A percentile compares a stretch with the other conserved stretches of the same genome.
phyloP scores from a whole-genome alignment of 1,140 invertebrate genomes.

The Archivesica marissinica region DNA sequence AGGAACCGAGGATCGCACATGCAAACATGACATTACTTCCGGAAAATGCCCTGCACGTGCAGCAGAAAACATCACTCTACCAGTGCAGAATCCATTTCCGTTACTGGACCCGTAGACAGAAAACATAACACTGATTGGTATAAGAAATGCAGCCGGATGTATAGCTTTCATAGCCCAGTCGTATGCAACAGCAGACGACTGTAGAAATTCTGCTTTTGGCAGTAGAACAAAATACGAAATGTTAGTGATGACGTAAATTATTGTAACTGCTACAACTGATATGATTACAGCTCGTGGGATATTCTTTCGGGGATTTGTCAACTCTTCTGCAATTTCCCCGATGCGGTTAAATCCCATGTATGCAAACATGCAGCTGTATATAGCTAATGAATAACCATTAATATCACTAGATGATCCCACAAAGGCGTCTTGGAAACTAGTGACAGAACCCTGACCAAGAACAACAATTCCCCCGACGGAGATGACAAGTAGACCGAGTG shows the following conservation, averaged over 20 bases:
- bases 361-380: conserved; percentile 54
- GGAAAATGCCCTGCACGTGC: conserved; percentile 45
- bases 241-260: conserved; percentile 83
- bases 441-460: neutral
- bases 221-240: conserved; percentile 83
- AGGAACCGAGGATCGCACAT: conserved; percentile 16
- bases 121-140: conserved; percentile 28
- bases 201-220: conserved; percentile 80
- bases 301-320: conserved; percentile 72
- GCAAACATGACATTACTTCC: conserved; percentile 46
- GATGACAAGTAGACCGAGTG: neutral
- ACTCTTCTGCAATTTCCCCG: conserved; percentile 51
- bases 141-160: neutral
- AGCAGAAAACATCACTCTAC: conserved; percentile 43
- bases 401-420: neutral
- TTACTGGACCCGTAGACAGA: conserved; percentile 45
- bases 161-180: conserved; percentile 70
- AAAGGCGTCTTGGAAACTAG: neutral
- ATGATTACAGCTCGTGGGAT: conserved; percentile 84
- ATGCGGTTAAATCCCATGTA: conserved; percentile 37
- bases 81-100: neutral
- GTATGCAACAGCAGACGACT: conserved; percentile 86
- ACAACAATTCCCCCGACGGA: conserved; percentile 43
- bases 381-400: conserved; percentile 27
- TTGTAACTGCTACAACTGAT: conserved; percentile 82